Evolutionary conservation across 2,888 invertebrate genomes (phyloP).

Genomic region (Polietes domitor): DNA sequence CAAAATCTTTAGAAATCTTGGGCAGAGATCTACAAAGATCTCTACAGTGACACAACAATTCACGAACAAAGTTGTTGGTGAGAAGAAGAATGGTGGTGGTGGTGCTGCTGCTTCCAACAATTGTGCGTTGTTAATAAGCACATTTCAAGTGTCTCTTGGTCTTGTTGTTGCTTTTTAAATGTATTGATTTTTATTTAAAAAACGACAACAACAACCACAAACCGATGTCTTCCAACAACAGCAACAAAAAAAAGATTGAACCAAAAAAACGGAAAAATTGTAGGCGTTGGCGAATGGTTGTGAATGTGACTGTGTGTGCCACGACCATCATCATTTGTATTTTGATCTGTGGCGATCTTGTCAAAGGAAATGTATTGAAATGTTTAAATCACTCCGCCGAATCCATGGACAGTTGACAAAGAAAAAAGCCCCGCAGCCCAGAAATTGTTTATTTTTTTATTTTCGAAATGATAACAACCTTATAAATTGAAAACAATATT

Average conservation of each 20-base stretch:
- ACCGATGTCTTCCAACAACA: background rate
- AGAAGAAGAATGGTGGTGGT: background rate
- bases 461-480: constrained; percentile 32
- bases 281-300: constrained; percentile 9
- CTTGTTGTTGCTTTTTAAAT: background rate
- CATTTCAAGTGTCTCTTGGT: constrained; percentile 9
- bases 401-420: constrained; percentile 24
- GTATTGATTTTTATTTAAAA: constrained; percentile 20
- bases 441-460: background rate
- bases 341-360: constrained; percentile 50
- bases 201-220: background rate
- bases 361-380: constrained; percentile 44
- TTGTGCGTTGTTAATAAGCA: background rate
- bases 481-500: constrained; percentile 25
- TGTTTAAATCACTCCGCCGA: constrained; percentile 14
- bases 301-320: too few relatives aligned
- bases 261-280: background rate
- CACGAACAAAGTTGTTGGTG: background rate
- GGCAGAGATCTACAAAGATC: background rate
- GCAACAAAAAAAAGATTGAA: too few relatives aligned
- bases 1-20: constrained; percentile 4
- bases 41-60: background rate
- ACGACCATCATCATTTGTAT: constrained; percentile 31
- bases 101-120: background rate
- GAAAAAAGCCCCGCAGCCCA: background rate